Base-by-base conservation (phyloP, 2,797 vertebrate species). In the Anguilla megastoma region DNA sequence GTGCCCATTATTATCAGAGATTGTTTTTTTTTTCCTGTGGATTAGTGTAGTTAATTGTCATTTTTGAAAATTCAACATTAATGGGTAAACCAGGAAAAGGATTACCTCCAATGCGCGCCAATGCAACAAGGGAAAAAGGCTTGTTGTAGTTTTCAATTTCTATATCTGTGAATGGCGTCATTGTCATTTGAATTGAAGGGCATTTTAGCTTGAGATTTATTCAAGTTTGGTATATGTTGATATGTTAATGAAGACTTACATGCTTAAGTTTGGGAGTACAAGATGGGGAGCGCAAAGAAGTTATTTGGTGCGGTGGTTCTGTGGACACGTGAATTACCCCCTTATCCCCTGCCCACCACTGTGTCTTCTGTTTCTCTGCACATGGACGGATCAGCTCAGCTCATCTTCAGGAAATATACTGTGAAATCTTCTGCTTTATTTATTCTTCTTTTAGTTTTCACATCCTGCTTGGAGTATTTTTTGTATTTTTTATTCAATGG, bases 41-140 rank as follows among this genome's bases (percentile, higher is more conserved):
- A 85, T 88, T 85, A 71, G 60, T 71, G n/a, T 60, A 76, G 87
- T 85, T 66, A 50, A 48, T 88, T 85, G 27, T 88, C 54, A 54
- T 85, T 69, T 63, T 71, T 63, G 33, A 14, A 52, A 69, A 85
- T 76, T 71, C 27, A 1, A 36, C 80, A 74, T 88, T 9, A 86
- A 71, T 69, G 60, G 45, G 52, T 76, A 60, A 60, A 50, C 36
- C 1, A 21, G 76, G 50, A 76, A 30, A 85, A 69, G 48, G 36
- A 71, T 84, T 85, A 85, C 82, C 82, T 7, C 12, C 14, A 82
- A 36, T 21, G 33, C 1, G 7, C 27, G 41, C 41, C 41, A 45
- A 45, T 84, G 24, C 9, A 50, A 45, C 41, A 45, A 45, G 41
- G 18, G 84, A 85, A 27, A 83, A 50, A 27, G 79, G 33, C 27